phyloP scores from a whole-genome alignment of 2,113 vertebrate genomes.

The Lophius piscatorius region DNA sequence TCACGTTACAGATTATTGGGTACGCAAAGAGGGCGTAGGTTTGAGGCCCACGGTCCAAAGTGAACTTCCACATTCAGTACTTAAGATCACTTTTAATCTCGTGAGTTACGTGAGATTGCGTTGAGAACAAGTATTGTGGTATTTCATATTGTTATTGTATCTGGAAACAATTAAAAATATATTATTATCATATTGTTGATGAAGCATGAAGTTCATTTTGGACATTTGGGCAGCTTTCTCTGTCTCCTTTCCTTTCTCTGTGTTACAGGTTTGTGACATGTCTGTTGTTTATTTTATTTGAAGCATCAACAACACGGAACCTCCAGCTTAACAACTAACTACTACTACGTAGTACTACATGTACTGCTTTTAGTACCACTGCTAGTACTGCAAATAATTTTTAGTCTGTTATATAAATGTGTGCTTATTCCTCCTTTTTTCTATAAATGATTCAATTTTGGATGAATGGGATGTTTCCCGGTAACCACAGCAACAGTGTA shows the following conservation, averaged over 20 bases:
- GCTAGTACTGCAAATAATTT: constrained; percentile 40
- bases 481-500: constrained; percentile 57
- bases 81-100: constrained; percentile 3
- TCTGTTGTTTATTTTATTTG: constrained; percentile 54
- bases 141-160: neutral
- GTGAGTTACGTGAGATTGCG: neutral
- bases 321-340: constrained; percentile 56
- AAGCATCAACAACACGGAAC: constrained; percentile 53
- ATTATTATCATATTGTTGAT: constrained; percentile 6
- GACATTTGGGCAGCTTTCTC: constrained; percentile 9
- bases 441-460: constrained; percentile 53
- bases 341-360: constrained; percentile 54
- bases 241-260: constrained; percentile 26
- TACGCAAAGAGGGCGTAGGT: constrained; percentile 31
- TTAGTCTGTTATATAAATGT: constrained; percentile 58
- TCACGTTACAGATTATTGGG: constrained; percentile 65
- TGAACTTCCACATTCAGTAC: constrained; percentile 16
- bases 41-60: constrained; percentile 9
- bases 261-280: constrained; percentile 67
- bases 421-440: constrained; percentile 64
- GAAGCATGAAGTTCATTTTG: constrained; percentile 36
- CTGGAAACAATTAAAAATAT: neutral
- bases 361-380: constrained; percentile 62
- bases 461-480: constrained; percentile 69
- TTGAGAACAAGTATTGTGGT: constrained; percentile 12